Evolutionary conservation across 2,888 invertebrate species (phyloP), one percentile per base, ranked within the genome.

Genomic region (Imbricaverruca yamaguchii): DNA sequence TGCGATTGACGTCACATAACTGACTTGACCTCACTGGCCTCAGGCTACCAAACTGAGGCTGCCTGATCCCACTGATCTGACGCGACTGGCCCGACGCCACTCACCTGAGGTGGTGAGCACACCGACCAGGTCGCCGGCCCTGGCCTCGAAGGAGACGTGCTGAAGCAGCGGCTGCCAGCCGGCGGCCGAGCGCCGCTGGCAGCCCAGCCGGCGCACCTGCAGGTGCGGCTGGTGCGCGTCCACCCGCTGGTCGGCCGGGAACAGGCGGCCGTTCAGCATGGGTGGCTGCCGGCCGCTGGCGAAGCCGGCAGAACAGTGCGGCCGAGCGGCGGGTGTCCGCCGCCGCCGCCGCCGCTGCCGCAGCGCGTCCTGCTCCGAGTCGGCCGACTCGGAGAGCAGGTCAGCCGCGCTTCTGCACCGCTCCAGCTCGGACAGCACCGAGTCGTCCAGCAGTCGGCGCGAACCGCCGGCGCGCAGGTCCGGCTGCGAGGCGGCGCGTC

Each of bases 91-190:
- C 39, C 39, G 39, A 39, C 39, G 39, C 4, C 39, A 39, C 85
- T 85, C 82, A 88, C 89, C 88, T 80, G 86, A 86, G 0, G 97
- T 97, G 1, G 96, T 93, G 91, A 97, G 92, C 55, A 97, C 91
- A 4, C 96, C 96, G 85, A 97, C 89, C 78, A 97, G 91, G 88
- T 97, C 97, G 4, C 96, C 96, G 0, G 95, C 96, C 84, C 93
- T 92, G 56, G 94, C 93, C 87, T 97, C 97, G 85, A 97, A 92
- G 57, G 94, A 93, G 13, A 97, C 90, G 8, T 93, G 92, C 80
- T 93, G 91, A 3, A 93, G 15, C 59, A 59, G 59, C 59, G 11
- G 59, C 59, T 13, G 59, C 15, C 59, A 59, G 59, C 11, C 59
- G 59, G 12, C 15, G 59, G 59, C 59, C 57, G 57, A 57, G 13